Conservation (phyloP, 2,797 vertebrate genomes). For the Sphenodon punctatus region DNA sequence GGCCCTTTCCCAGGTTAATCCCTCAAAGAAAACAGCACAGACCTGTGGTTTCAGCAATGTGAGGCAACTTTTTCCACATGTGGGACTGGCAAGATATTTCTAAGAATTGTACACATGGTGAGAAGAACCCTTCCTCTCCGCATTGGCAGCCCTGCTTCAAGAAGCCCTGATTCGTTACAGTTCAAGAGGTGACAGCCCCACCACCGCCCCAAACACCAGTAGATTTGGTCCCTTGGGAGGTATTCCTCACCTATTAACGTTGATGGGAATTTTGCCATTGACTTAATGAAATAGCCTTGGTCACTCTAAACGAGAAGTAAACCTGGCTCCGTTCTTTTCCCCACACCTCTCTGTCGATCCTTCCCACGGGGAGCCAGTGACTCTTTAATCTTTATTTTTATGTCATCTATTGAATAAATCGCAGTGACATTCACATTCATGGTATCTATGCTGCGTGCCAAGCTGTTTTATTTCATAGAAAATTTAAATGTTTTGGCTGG, state of each 20-base stretch:
- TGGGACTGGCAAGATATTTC: too few relatives aligned
- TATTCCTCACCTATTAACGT: too few relatives aligned
- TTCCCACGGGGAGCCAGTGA: neutral
- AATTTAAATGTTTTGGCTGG: conserved; percentile 39
- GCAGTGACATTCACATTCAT: conserved; percentile 40
- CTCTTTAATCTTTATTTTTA: conserved; percentile 31
- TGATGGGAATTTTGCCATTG: too few relatives aligned
- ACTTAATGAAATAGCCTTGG: too few relatives aligned
- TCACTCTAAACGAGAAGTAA: rapidly evolving
- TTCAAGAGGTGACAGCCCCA: too few relatives aligned
- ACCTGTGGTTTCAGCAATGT: neutral
- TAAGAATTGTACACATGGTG: too few relatives aligned
- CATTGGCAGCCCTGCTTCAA: too few relatives aligned
- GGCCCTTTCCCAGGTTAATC: conserved; percentile 1
- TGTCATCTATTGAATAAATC: conserved; percentile 41
- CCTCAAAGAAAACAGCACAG: too few relatives aligned
- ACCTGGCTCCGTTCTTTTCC: neutral
- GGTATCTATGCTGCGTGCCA: conserved; percentile 14
- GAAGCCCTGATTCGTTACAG: too few relatives aligned
- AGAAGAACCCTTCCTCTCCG: too few relatives aligned
- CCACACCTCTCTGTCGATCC: neutral
- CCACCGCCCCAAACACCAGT: too few relatives aligned
- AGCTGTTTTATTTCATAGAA: conserved; percentile 43
- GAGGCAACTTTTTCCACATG: too few relatives aligned
- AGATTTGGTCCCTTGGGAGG: neutral